These are phyloP conservation scores for Lasioglossum morio DNA, from an alignment of 2,888 invertebrate species.

Conservation along the genomic window DNA sequence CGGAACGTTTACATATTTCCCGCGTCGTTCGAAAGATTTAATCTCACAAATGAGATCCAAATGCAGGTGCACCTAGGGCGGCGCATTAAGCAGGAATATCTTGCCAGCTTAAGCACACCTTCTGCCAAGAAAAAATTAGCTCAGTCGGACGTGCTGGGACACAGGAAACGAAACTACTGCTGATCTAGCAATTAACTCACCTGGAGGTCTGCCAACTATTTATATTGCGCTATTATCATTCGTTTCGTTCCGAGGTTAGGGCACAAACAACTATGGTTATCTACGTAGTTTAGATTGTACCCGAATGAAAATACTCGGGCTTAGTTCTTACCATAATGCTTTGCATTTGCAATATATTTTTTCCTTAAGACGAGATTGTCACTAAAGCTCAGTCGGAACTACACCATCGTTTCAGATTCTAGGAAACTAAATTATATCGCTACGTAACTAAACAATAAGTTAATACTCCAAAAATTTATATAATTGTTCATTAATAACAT, in stretches of 20 bases:
- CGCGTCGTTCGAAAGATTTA: slow-evolving; percentile 61
- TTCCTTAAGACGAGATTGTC: neutral
- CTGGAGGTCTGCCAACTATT: slow-evolving; percentile 70
- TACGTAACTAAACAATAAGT: neutral
- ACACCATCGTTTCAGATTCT: neutral
- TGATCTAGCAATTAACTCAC: slow-evolving; percentile 74
- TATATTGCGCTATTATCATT: slow-evolving; percentile 70
- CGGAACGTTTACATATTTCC: slow-evolving; percentile 44
- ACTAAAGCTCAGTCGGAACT: neutral
- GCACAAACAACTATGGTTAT: slow-evolving; percentile 44
- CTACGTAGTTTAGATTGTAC: slow-evolving; percentile 24
- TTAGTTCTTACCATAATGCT: neutral
- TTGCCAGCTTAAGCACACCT: slow-evolving; percentile 56
- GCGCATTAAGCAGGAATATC: slow-evolving; percentile 64
- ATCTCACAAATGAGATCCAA: slow-evolving; percentile 68
- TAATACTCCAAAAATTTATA: neutral
- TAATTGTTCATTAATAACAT: neutral
- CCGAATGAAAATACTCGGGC: slow-evolving; percentile 21
- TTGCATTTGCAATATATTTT: neutral
- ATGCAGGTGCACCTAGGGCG: slow-evolving; percentile 39
- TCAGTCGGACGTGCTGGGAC: slow-evolving; percentile 37
- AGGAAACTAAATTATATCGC: neutral
- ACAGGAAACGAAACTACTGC: slow-evolving; percentile 62
- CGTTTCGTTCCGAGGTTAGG: slow-evolving; percentile 46
- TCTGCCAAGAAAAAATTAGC: slow-evolving; percentile 70